phyloP scores from a whole-genome alignment of 2,113 vertebrate species.

The Polypterus bichir region DNA sequence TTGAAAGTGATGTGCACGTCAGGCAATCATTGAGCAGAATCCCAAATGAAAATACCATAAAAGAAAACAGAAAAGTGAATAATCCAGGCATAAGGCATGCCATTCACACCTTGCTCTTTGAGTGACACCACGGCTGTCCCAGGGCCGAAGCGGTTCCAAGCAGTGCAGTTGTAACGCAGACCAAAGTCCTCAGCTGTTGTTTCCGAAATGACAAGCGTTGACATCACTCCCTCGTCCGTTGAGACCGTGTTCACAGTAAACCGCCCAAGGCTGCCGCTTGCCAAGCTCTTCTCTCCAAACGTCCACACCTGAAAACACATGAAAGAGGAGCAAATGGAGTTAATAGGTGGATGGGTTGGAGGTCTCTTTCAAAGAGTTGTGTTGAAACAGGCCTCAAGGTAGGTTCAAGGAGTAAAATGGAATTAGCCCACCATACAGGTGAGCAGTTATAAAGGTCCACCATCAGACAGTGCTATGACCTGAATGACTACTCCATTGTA shows the following conservation, averaged over 20 bases:
- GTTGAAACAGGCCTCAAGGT: too few species aligned
- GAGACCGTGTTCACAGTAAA: constrained; percentile 67
- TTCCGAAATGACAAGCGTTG: constrained; percentile 66
- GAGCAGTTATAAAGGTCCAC: too few species aligned
- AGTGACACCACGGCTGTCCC: constrained; percentile 53
- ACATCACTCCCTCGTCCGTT: constrained; percentile 53
- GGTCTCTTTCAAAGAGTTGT: too few species aligned
- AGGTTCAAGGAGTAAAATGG: too few species aligned
- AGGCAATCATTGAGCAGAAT: too few species aligned
- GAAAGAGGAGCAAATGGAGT: constrained; percentile 23
- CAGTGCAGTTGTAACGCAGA: constrained; percentile 73
- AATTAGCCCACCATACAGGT: too few species aligned
- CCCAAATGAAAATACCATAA: too few species aligned
- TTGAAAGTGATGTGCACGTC: too few species aligned
- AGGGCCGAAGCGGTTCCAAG: constrained; percentile 70
- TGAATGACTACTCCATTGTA: too few species aligned
- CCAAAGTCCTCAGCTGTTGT: constrained; percentile 63
- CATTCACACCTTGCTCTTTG: constrained; percentile 58
- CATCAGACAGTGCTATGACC: too few species aligned
- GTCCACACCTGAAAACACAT: constrained; percentile 63
- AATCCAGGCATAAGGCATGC: too few species aligned
- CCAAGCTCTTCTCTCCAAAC: constrained; percentile 64
- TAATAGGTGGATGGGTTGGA: constrained; percentile 1
- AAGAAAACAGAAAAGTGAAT: too few species aligned
- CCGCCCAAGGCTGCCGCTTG: constrained; percentile 57